These are phyloP conservation scores for Microtus ochrogaster DNA, from an alignment of 2,113 vertebrate genomes.

Conservation along the genomic window DNA sequence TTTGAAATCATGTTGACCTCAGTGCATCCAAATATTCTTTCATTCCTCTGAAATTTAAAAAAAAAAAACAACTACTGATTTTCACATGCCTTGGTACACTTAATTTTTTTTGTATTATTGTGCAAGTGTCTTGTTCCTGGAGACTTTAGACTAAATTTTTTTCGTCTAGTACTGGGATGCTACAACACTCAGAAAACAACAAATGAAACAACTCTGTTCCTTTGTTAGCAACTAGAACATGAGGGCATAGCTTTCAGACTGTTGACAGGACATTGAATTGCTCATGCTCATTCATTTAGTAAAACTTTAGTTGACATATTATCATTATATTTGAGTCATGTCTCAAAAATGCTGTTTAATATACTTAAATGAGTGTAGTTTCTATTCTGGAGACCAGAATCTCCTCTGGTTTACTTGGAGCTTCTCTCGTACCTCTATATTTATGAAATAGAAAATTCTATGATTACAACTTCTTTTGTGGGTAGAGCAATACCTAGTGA, in stretches of 20 bases:
- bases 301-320: neutral
- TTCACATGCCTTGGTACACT: neutral
- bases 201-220: neutral
- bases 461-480: neutral
- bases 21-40: neutral
- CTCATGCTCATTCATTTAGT: neutral
- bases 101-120: neutral
- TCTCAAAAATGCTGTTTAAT: slow-evolving; percentile 2
- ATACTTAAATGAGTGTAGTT: neutral
- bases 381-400: neutral
- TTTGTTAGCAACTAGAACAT: neutral
- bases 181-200: neutral
- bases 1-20: slow-evolving; percentile 1
- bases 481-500: neutral
- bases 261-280: neutral
- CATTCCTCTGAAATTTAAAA: neutral
- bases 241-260: neutral
- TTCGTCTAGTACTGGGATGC: neutral
- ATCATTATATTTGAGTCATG: slow-evolving; percentile 6
- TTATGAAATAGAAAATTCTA: neutral
- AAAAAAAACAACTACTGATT: neutral
- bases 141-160: neutral
- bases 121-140: neutral
- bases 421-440: neutral
- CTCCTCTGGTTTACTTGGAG: neutral